phyloP scores from a whole-genome alignment of 2,113 vertebrate genomes.

The Lampris megalopsis region DNA sequence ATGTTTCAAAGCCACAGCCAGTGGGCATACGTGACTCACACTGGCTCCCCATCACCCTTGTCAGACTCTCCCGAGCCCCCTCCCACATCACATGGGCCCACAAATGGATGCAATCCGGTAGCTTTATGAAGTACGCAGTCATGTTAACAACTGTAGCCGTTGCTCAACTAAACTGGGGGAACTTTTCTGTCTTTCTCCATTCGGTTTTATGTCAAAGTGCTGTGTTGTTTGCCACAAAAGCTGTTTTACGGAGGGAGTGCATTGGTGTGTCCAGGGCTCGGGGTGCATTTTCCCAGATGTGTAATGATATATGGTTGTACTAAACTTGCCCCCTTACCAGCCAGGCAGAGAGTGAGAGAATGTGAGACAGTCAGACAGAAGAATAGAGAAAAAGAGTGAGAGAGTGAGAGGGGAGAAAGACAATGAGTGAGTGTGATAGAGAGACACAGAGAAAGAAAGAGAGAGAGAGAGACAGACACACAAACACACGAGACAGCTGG shows the following conservation, averaged over 20 bases:
- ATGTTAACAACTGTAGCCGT: slow-evolving; percentile 9
- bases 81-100: slow-evolving; percentile 38
- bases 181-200: not conserved
- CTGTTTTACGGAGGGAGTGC: slow-evolving; percentile 18
- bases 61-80: slow-evolving; percentile 7
- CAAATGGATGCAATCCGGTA: slow-evolving; percentile 42
- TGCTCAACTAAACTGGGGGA: slow-evolving; percentile 11
- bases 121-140: slow-evolving; percentile 38
- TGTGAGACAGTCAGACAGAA: not conserved
- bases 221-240: slow-evolving; percentile 1
- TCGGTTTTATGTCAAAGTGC: not conserved
- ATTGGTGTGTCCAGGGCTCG: slow-evolving; percentile 51
- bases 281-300: slow-evolving; percentile 81
- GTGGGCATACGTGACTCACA: slow-evolving; percentile 25
- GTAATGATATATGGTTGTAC: slow-evolving; percentile 76
- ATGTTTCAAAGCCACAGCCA: slow-evolving; percentile 22
- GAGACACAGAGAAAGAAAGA: slow-evolving; percentile 46
- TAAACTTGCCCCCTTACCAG: slow-evolving; percentile 61
- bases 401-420: not conserved
- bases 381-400: not conserved
- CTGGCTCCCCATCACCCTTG: slow-evolving; percentile 10
- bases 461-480: slow-evolving; percentile 48
- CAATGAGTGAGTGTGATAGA: slow-evolving; percentile 19
- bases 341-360: slow-evolving; percentile 28
- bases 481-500: slow-evolving; percentile 80